phyloP scores from a whole-genome alignment of 2,888 invertebrate genomes.

The Amiota mariae region DNA sequence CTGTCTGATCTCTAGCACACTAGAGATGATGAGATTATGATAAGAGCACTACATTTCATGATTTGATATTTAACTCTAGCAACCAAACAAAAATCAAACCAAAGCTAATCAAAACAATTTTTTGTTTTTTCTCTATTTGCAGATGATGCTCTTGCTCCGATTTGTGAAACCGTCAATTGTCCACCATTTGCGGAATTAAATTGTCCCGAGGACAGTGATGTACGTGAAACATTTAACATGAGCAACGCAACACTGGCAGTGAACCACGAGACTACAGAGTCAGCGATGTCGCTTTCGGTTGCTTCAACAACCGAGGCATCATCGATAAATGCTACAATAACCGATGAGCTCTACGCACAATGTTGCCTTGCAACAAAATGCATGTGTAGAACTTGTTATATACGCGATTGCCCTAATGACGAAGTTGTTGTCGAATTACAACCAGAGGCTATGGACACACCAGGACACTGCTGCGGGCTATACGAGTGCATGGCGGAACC shows the following conservation, averaged over 20 bases:
- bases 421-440: conserved; percentile 65
- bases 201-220: conserved; percentile 69
- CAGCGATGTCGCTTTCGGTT: conserved; percentile 33
- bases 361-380: conserved; percentile 70
- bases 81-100: not conserved
- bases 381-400: conserved; percentile 68
- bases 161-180: conserved; percentile 67
- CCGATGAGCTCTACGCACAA: conserved; percentile 60
- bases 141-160: conserved; percentile 60
- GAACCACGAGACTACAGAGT: conserved; percentile 33
- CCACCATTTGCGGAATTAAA: conserved; percentile 65
- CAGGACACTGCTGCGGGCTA: conserved; percentile 75
- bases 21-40: too few relatives aligned
- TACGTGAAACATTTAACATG: conserved; percentile 57
- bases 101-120: conserved; percentile 2
- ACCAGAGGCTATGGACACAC: conserved; percentile 65
- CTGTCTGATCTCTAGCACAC: not conserved
- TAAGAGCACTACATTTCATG: too few relatives aligned
- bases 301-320: conserved; percentile 34
- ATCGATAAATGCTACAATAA: conserved; percentile 50
- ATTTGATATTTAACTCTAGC: too few relatives aligned
- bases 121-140: conserved; percentile 41
- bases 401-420: conserved; percentile 65
- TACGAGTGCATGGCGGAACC: conserved; percentile 74
- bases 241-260: conserved; percentile 45